Conservation (phyloP, 2,888 invertebrate species). For the Helicoverpa assulta region DNA sequence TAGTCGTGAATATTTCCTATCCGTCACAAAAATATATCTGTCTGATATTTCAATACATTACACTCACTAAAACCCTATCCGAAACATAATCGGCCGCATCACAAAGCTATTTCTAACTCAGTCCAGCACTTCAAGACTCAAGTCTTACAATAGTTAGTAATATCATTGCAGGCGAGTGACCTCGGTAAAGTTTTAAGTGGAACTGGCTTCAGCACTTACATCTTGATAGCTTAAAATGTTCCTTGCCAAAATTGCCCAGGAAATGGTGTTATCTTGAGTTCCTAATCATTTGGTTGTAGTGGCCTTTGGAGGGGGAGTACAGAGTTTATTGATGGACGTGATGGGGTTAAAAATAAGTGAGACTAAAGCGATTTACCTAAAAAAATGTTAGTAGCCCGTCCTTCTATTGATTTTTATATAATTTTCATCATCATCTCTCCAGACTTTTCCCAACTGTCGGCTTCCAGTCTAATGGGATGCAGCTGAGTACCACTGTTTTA, state of each 20-base stretch:
- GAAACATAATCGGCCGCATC: conserved; percentile 6
- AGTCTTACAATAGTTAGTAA: conserved; percentile 48
- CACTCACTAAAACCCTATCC: neutral
- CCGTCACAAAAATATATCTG: no score
- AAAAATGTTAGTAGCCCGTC: no score
- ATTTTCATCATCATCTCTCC: no score
- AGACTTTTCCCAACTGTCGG: no score
- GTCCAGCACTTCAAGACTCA: conserved; percentile 28
- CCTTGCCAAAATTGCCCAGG: conserved; percentile 35
- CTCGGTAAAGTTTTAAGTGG: conserved; percentile 53
- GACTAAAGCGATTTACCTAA: no score
- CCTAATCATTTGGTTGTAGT: conserved; percentile 14
- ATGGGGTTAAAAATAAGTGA: no score
- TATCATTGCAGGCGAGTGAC: conserved; percentile 45
- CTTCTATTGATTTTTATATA: no score
- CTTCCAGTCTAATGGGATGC: no score
- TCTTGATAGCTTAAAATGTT: conserved; percentile 54
- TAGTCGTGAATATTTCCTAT: no score
- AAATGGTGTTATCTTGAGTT: conserved; percentile 39
- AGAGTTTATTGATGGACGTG: conserved; percentile 1
- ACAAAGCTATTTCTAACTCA: conserved; percentile 35
- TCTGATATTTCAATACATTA: no score
- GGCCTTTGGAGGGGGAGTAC: conserved; percentile 21
- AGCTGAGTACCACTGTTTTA: no score
- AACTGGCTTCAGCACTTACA: conserved; percentile 42